Percentiles rank a stretch among this genome's conserved stretches.
These are phyloP conservation scores for Heptranchias perlo DNA, from an alignment of 2,113 vertebrate genomes.

Conservation along the genomic window DNA sequence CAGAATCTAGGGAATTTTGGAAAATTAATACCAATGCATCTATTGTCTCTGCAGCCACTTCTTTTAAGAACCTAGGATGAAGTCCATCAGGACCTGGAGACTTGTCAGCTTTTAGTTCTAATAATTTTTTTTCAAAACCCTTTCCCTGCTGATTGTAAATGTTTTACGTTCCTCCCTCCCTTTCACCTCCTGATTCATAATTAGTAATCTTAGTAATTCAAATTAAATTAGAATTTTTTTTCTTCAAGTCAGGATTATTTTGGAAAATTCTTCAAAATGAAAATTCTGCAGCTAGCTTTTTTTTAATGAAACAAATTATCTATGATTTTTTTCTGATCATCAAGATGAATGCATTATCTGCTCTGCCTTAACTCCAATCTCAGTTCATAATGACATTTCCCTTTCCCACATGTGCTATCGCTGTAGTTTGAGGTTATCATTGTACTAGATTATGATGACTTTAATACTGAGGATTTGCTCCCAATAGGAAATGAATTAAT, in stretches of 20 bases:
- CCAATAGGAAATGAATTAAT: neutral
- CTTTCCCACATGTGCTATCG: neutral
- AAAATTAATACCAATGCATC: too few species aligned
- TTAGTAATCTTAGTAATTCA: too few species aligned
- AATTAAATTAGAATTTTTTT: neutral
- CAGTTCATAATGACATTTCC: neutral
- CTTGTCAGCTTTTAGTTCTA: too few species aligned
- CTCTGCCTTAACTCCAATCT: neutral
- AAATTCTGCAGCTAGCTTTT: neutral
- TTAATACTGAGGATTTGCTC: neutral
- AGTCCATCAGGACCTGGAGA: too few species aligned
- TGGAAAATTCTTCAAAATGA: neutral
- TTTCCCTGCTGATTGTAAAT: too few species aligned
- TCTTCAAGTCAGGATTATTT: neutral
- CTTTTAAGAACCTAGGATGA: too few species aligned
- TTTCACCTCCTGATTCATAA: too few species aligned
- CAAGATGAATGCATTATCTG: neutral
- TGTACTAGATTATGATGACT: neutral
- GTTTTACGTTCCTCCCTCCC: too few species aligned
- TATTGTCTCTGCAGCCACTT: too few species aligned
- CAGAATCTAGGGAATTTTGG: too few species aligned
- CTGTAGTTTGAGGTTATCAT: neutral
- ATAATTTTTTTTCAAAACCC: too few species aligned
- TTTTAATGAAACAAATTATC: neutral
- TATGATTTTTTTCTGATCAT: neutral